Evolutionary conservation across 1,140 invertebrate genomes (phyloP).

Genomic region (Leptonema lineaticorne): DNA sequence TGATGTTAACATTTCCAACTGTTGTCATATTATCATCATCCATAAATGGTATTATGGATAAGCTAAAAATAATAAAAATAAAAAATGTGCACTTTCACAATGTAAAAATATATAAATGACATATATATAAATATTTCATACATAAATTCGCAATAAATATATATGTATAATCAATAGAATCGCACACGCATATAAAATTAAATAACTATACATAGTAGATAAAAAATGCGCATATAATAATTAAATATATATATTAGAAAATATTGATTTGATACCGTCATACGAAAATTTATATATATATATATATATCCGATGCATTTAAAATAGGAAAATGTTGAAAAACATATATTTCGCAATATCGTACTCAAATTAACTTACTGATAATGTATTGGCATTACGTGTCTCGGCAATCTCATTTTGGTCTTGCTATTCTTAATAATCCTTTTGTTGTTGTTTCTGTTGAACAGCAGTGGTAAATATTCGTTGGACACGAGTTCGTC

Average conservation of each 20-base stretch:
- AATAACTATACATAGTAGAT: neutral
- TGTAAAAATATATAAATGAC: neutral
- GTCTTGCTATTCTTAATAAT: neutral
- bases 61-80: constrained; percentile 23
- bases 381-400: constrained; percentile 2
- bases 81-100: neutral
- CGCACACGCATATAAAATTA: neutral
- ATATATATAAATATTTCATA: neutral
- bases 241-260: too few relatives aligned
- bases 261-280: too few relatives aligned
- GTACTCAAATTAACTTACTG: neutral
- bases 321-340: neutral
- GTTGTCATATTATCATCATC: constrained; percentile 20
- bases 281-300: too few relatives aligned
- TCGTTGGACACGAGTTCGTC: neutral
- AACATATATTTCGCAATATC: neutral
- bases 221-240: neutral
- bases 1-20: constrained; percentile 24
- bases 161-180: neutral
- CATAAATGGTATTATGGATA: constrained; percentile 24
- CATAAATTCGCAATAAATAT: neutral
- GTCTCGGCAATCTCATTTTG: constrained; percentile 7
- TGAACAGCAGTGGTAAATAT: neutral
- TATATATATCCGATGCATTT: neutral
- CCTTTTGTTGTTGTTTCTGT: neutral